These are phyloP conservation scores for Gerris buenoi DNA, from an alignment of 1,140 invertebrate genomes.

Conservation along the genomic window DNA sequence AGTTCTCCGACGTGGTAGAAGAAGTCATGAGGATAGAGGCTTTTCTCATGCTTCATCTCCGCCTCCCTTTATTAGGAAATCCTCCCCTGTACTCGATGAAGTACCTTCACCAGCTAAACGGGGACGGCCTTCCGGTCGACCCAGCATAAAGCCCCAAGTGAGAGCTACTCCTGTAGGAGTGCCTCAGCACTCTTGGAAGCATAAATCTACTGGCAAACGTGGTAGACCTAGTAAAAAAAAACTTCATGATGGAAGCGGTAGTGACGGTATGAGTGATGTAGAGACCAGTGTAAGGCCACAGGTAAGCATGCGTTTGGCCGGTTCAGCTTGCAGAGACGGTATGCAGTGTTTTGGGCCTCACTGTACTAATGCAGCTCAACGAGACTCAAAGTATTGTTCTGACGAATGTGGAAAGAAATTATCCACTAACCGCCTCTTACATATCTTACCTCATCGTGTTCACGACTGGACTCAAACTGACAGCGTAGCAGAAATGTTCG, in stretches of 20 bases:
- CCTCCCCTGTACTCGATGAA: neutral
- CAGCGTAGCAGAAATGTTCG: conserved; percentile 53
- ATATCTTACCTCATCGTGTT: conserved; percentile 68
- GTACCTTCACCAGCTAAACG: neutral
- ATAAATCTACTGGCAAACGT: neutral
- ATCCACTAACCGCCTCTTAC: conserved; percentile 71
- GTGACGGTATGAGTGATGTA: neutral
- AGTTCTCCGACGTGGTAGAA: neutral
- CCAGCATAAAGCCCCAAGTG: neutral
- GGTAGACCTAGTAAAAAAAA: neutral
- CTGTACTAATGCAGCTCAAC: conserved; percentile 60
- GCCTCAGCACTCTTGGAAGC: neutral
- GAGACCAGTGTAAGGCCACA: neutral
- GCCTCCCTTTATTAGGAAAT: neutral
- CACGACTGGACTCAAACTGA: conserved; percentile 87
- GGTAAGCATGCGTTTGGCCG: neutral
- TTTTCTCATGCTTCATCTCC: neutral
- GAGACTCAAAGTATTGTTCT: conserved; percentile 87
- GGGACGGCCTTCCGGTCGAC: neutral
- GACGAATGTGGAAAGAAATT: conserved; percentile 83
- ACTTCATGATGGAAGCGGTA: neutral
- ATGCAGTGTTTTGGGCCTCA: conserved; percentile 81
- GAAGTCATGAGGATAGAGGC: neutral
- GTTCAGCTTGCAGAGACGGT: conserved; percentile 5
- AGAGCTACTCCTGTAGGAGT: neutral